Base-by-base conservation (phyloP, 30 jellyfish, hydroid and myxozoan species). In the Cassiopea andromeda region DNA sequence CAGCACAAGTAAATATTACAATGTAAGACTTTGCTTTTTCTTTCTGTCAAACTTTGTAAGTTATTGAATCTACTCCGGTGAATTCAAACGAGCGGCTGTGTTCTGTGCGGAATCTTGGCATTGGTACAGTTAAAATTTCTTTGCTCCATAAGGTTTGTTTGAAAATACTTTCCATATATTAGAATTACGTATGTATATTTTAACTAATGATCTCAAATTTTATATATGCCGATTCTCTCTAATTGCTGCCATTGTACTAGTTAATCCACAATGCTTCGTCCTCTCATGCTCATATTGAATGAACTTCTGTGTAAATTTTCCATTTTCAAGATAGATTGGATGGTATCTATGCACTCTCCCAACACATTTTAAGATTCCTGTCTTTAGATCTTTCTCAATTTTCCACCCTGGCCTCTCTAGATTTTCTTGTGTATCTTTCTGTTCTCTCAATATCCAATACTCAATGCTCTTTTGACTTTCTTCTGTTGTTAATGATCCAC, bases 161-260 rank as follows among this genome's bases (percentile, higher is more conserved):
- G 93, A 44, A 85, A 85, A 73, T n/a, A 85, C 93, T 59, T 85
- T 85, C 88, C 94, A 87, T 46, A 78, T 64, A 49, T 87, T 87
- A 90, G 76, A 87, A 15, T 50, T 61, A 14, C 48, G 88, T 46
- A 78, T 78, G 44, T 47, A 18, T 66, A 78, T 77, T 77, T 85
- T 85, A 48, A 85, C 93, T n/a, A 50, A 46, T 18, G 87, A 48
- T 49, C 78, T 84, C 87, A 84, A 46, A 16, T 71, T 19, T 27
- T 49, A 61, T 0, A 74, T 85, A 5, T 75, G 82, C 73, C 82
- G 60, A 60, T 59, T 86, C 93, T 86, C 89, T 86, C 93, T 86
- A 57, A 86, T 38, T 74, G 89, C 83, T 73, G 89, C 83, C 89
- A 86, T 73, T 60, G 93, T 86, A 64, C 75, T 86, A 45, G 83